phyloP scores from a whole-genome alignment of 1,140 invertebrate genomes.

The Nasonia vitripennis region DNA sequence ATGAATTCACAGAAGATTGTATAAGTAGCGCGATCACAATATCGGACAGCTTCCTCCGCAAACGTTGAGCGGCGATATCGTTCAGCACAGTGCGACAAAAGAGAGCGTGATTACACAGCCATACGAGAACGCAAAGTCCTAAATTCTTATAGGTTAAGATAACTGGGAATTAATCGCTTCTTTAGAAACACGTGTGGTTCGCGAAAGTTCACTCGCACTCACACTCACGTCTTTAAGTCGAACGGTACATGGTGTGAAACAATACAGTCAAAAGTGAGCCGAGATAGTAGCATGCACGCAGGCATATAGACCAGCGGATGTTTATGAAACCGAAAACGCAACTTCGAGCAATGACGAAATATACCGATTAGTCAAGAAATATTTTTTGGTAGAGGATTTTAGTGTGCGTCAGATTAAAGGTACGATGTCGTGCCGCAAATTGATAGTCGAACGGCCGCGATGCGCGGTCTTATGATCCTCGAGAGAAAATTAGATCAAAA shows the following conservation, averaged over 20 bases:
- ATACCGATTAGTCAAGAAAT: slow-evolving; percentile 10
- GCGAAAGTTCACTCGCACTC: background rate
- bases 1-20: background rate
- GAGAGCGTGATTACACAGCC: background rate
- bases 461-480: too few relatives aligned
- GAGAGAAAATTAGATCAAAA: too few relatives aligned
- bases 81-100: background rate
- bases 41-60: background rate
- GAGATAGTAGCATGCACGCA: background rate
- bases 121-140: background rate
- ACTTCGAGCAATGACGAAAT: background rate
- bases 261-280: background rate
- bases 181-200: background rate
- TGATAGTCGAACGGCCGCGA: too few relatives aligned
- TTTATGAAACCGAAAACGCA: background rate
- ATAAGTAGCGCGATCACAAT: background rate
- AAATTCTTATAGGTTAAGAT: slow-evolving; percentile 42
- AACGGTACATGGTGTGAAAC: background rate
- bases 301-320: background rate
- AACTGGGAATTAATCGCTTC: slow-evolving; percentile 39
- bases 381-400: slow-evolving; percentile 14
- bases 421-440: background rate
- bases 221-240: slow-evolving; percentile 22
- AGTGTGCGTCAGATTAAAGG: background rate
- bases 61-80: background rate